These are phyloP conservation scores for Hestina assimilis DNA, from an alignment of 1,140 invertebrate genomes.

Conservation along the genomic window DNA sequence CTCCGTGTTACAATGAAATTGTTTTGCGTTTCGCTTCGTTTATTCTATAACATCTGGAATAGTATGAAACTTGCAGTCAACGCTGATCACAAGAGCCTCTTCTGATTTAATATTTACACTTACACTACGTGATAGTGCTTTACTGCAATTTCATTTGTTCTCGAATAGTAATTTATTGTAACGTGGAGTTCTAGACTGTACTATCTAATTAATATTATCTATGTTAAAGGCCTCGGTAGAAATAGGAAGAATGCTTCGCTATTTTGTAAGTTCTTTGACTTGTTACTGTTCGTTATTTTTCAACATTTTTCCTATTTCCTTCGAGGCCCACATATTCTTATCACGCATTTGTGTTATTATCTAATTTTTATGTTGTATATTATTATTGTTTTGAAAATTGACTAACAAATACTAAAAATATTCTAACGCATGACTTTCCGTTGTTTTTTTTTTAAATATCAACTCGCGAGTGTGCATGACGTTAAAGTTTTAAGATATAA, in stretches of 20 bases:
- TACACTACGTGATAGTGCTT: slow-evolving; percentile 44
- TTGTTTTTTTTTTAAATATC: slow-evolving; percentile 64
- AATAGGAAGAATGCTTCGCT: slow-evolving; percentile 55
- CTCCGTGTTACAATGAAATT: slow-evolving; percentile 45
- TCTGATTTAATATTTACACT: slow-evolving; percentile 14
- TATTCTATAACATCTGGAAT: slow-evolving; percentile 29
- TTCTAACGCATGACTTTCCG: slow-evolving; percentile 71
- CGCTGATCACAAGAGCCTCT: slow-evolving; percentile 44
- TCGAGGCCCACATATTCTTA: slow-evolving; percentile 36
- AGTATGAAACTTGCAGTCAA: slow-evolving; percentile 47
- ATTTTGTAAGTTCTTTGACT: slow-evolving; percentile 54
- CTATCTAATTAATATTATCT: slow-evolving; percentile 25
- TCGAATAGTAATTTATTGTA: slow-evolving; percentile 37
- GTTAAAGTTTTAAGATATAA: slow-evolving; percentile 42
- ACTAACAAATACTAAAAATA: slow-evolving; percentile 74
- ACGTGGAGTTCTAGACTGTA: slow-evolving; percentile 21
- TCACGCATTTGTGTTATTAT: slow-evolving; percentile 42
- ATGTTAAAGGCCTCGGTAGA: slow-evolving; percentile 45
- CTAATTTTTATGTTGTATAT: slow-evolving; percentile 29
- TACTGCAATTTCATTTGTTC: slow-evolving; percentile 53
- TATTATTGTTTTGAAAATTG: slow-evolving; percentile 64
- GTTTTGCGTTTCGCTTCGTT: slow-evolving; percentile 8
- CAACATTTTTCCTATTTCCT: slow-evolving; percentile 61
- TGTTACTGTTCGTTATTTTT: slow-evolving; percentile 13
- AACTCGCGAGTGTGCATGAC: slow-evolving; percentile 75